A percentile compares a stretch with the other conserved stretches of the same genome.
Evolutionary conservation across 2,888 invertebrate genomes (phyloP).

Genomic region (Tyria jacobaeae): DNA sequence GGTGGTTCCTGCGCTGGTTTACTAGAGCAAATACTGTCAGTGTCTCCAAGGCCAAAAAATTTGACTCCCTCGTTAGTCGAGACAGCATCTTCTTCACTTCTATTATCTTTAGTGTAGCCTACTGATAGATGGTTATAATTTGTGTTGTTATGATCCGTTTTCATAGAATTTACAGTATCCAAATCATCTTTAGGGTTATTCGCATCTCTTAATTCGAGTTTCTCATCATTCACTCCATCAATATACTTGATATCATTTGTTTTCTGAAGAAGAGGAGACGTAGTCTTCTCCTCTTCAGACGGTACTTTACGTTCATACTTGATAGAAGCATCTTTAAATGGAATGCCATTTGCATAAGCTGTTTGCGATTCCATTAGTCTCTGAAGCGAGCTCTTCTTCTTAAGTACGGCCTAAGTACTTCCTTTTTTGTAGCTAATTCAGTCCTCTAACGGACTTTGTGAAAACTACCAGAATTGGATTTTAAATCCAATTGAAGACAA

Average conservation of each 20-base stretch:
- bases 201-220: slow-evolving; percentile 58
- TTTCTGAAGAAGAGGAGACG: slow-evolving; percentile 76
- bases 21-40: slow-evolving; percentile 82
- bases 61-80: slow-evolving; percentile 83
- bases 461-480: slow-evolving; percentile 70
- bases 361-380: slow-evolving; percentile 82
- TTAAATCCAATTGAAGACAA: slow-evolving; percentile 59
- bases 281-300: slow-evolving; percentile 83
- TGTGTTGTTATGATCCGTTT: slow-evolving; percentile 64
- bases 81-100: slow-evolving; percentile 75
- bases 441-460: slow-evolving; percentile 65
- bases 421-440: slow-evolving; percentile 60
- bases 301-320: slow-evolving; percentile 77
- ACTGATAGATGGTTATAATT: slow-evolving; percentile 67
- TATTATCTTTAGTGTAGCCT: slow-evolving; percentile 64
- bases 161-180: slow-evolving; percentile 74
- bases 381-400: slow-evolving; percentile 58
- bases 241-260: slow-evolving; percentile 72
- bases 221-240: slow-evolving; percentile 68
- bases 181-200: slow-evolving; percentile 70
- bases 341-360: slow-evolving; percentile 79
- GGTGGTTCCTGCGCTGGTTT: slow-evolving; percentile 77
- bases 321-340: slow-evolving; percentile 75
- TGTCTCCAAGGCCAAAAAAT: slow-evolving; percentile 83
- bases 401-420: slow-evolving; percentile 70